Conservation (phyloP, 1,140 invertebrate species). For the Atta colombica region DNA sequence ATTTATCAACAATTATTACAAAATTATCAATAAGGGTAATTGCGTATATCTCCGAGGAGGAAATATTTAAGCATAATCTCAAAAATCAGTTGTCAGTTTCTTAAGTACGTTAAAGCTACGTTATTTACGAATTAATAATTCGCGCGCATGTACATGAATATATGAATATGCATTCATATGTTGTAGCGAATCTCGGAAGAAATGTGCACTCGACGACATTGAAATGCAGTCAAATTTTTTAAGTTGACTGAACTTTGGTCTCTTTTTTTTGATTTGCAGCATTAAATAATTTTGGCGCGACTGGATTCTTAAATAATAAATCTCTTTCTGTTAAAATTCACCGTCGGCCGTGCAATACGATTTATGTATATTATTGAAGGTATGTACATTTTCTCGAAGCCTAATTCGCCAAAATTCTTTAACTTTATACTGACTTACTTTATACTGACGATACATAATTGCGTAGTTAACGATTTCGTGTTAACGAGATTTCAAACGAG, state of each 20-base stretch:
- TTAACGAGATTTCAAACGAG: constrained; percentile 17
- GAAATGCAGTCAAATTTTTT: constrained; percentile 35
- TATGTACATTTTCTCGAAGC: constrained; percentile 46
- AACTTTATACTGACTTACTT: constrained; percentile 19
- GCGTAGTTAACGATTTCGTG: background rate
- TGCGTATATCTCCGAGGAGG: constrained; percentile 19
- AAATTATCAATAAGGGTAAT: constrained; percentile 55
- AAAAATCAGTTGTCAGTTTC: constrained; percentile 27
- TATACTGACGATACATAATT: constrained; percentile 14
- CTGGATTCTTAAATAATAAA: constrained; percentile 30
- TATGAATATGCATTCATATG: constrained; percentile 16
- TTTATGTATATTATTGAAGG: constrained; percentile 31
- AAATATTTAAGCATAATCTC: constrained; percentile 46
- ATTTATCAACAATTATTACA: constrained; percentile 44
- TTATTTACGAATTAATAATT: constrained; percentile 26
- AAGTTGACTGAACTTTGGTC: background rate
- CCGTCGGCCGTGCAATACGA: constrained; percentile 21
- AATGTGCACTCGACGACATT: background rate
- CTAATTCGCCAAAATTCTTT: constrained; percentile 48
- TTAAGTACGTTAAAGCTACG: constrained; percentile 53
- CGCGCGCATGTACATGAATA: constrained; percentile 34
- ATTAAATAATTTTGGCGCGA: constrained; percentile 51
- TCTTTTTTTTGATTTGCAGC: constrained; percentile 42
- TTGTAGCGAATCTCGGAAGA: constrained; percentile 3
- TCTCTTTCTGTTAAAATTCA: constrained; percentile 19